Percentiles rank a stretch among this genome's conserved stretches.
Conservation (phyloP, 1,140 invertebrate genomes). For the Drosophila rhopaloa region DNA sequence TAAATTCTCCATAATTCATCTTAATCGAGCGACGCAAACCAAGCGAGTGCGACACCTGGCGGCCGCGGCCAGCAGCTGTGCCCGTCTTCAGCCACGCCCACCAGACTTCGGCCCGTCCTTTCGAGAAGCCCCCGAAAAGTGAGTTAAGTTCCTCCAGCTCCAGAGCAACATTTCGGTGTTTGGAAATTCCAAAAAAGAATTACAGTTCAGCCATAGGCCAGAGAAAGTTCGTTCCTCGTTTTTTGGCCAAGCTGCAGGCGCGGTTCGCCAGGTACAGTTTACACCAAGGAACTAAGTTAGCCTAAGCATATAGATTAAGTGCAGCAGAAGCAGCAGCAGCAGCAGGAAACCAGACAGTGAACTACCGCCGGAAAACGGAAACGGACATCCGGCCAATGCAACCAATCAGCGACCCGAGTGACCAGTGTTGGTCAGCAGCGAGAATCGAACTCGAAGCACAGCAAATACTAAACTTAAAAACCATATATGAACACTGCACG, state of each 20-base stretch:
- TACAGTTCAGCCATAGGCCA: conserved; percentile 55
- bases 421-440: conserved; percentile 14
- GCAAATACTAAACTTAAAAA: conserved; percentile 52
- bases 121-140: conserved; percentile 39
- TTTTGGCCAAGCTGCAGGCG: conserved; percentile 42
- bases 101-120: conserved; percentile 28
- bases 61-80: conserved; percentile 9
- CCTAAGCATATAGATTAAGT: conserved; percentile 51
- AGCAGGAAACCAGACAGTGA: conserved; percentile 33
- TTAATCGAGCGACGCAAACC: conserved; percentile 39
- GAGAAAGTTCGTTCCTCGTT: conserved; percentile 47
- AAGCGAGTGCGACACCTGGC: conserved; percentile 31
- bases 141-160: conserved; percentile 41
- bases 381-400: conserved; percentile 14
- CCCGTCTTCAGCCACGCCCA: conserved; percentile 27
- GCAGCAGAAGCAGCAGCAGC: conserved; percentile 22
- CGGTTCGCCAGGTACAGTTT: conserved; percentile 64
- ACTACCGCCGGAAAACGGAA: conserved; percentile 32
- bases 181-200: conserved; percentile 61
- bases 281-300: conserved; percentile 54
- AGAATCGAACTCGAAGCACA: conserved; percentile 45
- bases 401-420: conserved; percentile 22
- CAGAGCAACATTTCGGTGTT: conserved; percentile 49
- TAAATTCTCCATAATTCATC: conserved; percentile 38
- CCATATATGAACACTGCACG: conserved; percentile 34